Evolutionary conservation across 2,113 vertebrate genomes (phyloP), one percentile per base, ranked within the genome.

Genomic region (Typhlomys cinereus): DNA sequence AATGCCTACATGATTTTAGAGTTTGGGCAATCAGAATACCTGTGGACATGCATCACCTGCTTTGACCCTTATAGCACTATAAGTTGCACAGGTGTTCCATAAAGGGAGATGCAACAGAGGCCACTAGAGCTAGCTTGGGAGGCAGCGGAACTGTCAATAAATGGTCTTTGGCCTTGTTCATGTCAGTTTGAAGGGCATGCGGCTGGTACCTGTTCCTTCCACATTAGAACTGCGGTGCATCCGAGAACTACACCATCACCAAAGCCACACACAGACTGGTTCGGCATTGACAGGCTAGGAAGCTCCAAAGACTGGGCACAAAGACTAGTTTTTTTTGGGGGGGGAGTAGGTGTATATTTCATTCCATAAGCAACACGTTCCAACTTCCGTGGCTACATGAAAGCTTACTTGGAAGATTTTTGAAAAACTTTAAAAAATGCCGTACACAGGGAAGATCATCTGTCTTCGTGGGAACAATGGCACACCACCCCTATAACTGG

Each of bases 391-490:
- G 50, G 25, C 25, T 48, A 4, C 25, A 44, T 87, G 41, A 96
- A 64, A 3, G 89, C 82, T 91, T 8, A 4, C 18, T n/a, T 57
- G 59, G 57, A 88, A 83, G 64, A 78, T 4, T 92, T 94, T 70
- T 64, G 34, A 92, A 92, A 92, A 83, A 48, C 57, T 94, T 13
- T 48, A 85, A 85, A 70, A 86, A 48, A 13, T 25, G 18, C 36
- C n/a, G 36, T 11, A 5, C 34, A 64, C 4, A 89, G 34, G 4
- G 18, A 78, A 85, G 23, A 69, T 1, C 52, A 41, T 61, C 52
- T 18, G 17, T 46, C 15, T 48, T 57, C 27, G 23, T 54, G 48
- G n/a, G 44, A 34, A 70, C 50, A 79, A 70, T 18, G 6, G 14
- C 46, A 34, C 6, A 15, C 5, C 52, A 4, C 2, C 0, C 36